Evolutionary conservation across 2,888 invertebrate genomes (phyloP).

Genomic region (Tricholauxania praeusta): DNA sequence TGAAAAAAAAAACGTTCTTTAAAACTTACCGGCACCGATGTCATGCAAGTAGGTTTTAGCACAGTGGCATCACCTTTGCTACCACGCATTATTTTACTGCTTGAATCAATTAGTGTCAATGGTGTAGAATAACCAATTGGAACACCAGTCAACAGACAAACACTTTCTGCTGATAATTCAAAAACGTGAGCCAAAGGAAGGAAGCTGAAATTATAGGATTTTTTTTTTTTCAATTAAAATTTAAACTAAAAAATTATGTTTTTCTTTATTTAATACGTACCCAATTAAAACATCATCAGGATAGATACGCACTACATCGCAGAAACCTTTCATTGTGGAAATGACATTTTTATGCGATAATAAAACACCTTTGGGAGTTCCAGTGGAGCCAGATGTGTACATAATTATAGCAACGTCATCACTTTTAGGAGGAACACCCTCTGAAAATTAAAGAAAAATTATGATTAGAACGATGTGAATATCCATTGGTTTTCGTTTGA

Average conservation of each 20-base stretch:
- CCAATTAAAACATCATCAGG: constrained; percentile 87
- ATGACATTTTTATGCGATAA: constrained; percentile 86
- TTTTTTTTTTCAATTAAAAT: not conserved
- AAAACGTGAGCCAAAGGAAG: constrained; percentile 97
- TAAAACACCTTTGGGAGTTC: constrained; percentile 91
- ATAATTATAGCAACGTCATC: constrained; percentile 95
- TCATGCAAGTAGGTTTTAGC: constrained; percentile 92
- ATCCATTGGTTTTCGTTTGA: too few species aligned
- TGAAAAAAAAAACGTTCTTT: not conserved
- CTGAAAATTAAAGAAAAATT: constrained; percentile 64
- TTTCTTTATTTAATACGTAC: constrained; percentile 46
- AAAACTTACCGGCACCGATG: constrained; percentile 90
- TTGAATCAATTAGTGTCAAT: constrained; percentile 90
- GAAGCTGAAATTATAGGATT: constrained; percentile 71
- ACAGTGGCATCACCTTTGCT: constrained; percentile 94
- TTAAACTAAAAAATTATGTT: not conserved
- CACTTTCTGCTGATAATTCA: constrained; percentile 91
- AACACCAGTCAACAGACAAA: constrained; percentile 86
- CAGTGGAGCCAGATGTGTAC: constrained; percentile 99
- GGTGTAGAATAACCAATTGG: constrained; percentile 97
- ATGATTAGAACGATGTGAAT: too few species aligned
- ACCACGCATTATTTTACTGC: constrained; percentile 96
- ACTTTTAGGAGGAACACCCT: constrained; percentile 73
- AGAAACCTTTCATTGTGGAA: constrained; percentile 83
- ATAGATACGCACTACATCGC: constrained; percentile 80